Evolutionary conservation across 2,113 vertebrate species (phyloP).

Genomic region (Aptenodytes forsteri): DNA sequence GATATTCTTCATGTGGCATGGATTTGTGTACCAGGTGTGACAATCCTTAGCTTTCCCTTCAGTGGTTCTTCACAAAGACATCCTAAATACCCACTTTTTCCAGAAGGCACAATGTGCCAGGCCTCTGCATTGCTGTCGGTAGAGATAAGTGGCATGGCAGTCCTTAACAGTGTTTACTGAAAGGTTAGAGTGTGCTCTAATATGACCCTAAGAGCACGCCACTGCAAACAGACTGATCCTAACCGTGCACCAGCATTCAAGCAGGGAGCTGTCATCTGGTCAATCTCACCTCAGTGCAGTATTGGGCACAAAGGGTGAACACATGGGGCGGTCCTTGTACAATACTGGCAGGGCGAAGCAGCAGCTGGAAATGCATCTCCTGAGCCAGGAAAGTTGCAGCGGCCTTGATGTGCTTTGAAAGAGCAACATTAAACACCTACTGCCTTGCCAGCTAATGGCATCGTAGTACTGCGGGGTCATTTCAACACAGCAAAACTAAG

Average conservation of each 20-base stretch:
- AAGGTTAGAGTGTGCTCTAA: neutral
- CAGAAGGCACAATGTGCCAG: neutral
- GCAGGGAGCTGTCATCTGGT: conserved; percentile 6
- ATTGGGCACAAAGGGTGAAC: neutral
- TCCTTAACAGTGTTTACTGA: neutral
- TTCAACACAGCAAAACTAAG: neutral
- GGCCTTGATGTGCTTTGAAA: conserved; percentile 18
- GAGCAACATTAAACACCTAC: neutral
- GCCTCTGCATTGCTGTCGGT: neutral
- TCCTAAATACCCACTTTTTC: neutral
- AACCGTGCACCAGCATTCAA: neutral
- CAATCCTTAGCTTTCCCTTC: neutral
- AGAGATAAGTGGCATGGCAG: neutral
- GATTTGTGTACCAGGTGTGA: neutral
- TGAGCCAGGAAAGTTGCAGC: neutral
- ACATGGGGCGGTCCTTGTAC: neutral
- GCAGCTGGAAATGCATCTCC: conserved; percentile 2
- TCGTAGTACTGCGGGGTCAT: neutral
- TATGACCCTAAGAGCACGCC: neutral
- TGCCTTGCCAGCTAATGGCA: conserved; percentile 21
- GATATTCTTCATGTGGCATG: neutral
- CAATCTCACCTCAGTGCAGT: neutral
- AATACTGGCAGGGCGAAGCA: neutral
- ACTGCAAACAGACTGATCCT: neutral
- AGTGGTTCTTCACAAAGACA: neutral